Conservation (phyloP, 92 coral and sea anemone genomes). For the Virgularia gustaviana region DNA sequence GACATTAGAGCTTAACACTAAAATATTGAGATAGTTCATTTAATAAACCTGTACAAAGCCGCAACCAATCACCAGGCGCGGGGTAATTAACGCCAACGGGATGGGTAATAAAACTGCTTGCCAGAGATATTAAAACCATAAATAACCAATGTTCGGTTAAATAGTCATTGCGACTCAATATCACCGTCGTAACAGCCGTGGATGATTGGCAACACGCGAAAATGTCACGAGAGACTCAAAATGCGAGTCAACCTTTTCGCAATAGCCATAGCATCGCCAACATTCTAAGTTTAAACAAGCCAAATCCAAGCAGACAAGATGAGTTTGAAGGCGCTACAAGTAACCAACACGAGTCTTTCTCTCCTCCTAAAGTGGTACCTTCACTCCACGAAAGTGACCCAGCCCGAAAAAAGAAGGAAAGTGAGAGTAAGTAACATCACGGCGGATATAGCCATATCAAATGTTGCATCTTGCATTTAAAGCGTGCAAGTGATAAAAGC, state of each 20-base stretch:
- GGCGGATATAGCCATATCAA: too few species aligned
- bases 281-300: slow-evolving; percentile 16
- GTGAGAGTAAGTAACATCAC: slow-evolving; percentile 5
- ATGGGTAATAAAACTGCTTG: slow-evolving; percentile 46
- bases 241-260: not conserved
- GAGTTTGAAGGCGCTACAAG: not conserved
- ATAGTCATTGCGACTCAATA: slow-evolving; percentile 38
- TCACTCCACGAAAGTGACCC: slow-evolving; percentile 1
- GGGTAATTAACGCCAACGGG: slow-evolving; percentile 47
- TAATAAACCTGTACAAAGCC: slow-evolving; percentile 45
- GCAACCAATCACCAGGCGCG: slow-evolving; percentile 37
- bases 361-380: slow-evolving; percentile 6
- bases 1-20: slow-evolving; percentile 43
- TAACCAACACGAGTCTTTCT: not conserved
- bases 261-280: slow-evolving; percentile 30
- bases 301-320: slow-evolving; percentile 5
- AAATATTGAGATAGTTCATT: slow-evolving; percentile 43
- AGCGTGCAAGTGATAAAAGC: slow-evolving; percentile 37
- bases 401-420: slow-evolving; percentile 3
- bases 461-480: slow-evolving; percentile 29
- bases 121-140: slow-evolving; percentile 46
- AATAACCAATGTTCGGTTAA: slow-evolving; percentile 39
- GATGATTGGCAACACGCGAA: slow-evolving; percentile 26
- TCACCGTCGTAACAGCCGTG: slow-evolving; percentile 28
- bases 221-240: slow-evolving; percentile 23